Conservation (phyloP, 2,888 invertebrate genomes). For the Cataglyphis cursor region DNA sequence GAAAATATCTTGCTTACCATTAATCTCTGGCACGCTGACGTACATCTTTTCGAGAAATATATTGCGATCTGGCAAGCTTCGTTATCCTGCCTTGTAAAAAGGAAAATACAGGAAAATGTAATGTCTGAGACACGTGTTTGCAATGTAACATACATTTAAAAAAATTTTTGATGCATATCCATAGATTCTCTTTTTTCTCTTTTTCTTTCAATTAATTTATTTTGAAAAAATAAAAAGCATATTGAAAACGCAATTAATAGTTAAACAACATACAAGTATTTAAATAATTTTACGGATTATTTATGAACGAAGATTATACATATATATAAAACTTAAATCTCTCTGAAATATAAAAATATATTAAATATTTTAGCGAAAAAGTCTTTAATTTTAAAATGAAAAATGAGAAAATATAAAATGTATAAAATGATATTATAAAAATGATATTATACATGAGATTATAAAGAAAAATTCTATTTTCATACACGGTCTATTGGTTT, state of each 20-base stretch:
- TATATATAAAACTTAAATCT: not conserved
- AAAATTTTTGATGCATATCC: constrained; percentile 25
- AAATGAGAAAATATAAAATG: not conserved
- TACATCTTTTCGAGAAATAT: constrained; percentile 54
- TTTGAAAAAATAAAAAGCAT: not conserved
- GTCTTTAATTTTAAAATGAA: not conserved
- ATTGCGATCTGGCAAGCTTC: constrained; percentile 51
- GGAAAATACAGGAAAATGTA: constrained; percentile 34
- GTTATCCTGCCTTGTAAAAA: constrained; percentile 39
- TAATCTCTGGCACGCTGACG: constrained; percentile 49
- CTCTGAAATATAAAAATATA: not conserved
- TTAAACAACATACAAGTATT: not conserved
- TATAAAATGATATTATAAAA: not conserved
- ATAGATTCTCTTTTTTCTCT: not conserved
- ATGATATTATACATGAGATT: not conserved
- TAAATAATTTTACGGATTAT: not conserved
- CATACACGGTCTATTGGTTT: not conserved
- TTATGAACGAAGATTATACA: not conserved
- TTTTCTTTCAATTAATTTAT: constrained; percentile 21
- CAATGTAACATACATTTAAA: constrained; percentile 27
- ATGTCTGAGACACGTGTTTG: constrained; percentile 33
- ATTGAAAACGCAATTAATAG: constrained; percentile 17
- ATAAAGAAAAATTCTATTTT: not conserved
- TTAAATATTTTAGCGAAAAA: not conserved
- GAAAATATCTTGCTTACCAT: constrained; percentile 55